Evolutionary conservation across 2,797 vertebrate genomes (phyloP).

Genomic region (Chaenodraco wilsoni): DNA sequence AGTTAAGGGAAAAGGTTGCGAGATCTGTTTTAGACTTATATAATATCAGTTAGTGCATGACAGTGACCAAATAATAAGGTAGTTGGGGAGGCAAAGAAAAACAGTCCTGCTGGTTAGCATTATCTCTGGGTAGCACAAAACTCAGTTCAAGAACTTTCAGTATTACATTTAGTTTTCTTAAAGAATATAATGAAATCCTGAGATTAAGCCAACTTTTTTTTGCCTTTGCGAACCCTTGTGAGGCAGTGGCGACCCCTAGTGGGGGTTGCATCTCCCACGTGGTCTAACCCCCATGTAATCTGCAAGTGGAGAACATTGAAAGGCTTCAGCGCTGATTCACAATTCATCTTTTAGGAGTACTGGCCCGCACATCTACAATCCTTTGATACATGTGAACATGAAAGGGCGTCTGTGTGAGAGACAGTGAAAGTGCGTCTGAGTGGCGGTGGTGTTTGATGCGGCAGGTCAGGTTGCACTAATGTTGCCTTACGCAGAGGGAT

Average conservation of each 20-base stretch:
- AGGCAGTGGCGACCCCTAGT: too few species aligned
- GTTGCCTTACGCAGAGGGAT: slow-evolving; percentile 36
- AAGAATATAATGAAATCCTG: background rate
- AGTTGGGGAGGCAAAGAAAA: too few species aligned
- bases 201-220: too few species aligned
- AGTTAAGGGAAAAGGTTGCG: too few species aligned
- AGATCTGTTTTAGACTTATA: too few species aligned
- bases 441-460: slow-evolving; percentile 28
- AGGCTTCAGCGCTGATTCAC: slow-evolving; percentile 4
- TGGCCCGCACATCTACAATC: background rate
- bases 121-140: too few species aligned
- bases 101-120: too few species aligned
- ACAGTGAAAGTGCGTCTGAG: slow-evolving; percentile 50
- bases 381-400: slow-evolving; percentile 37
- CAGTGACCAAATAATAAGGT: too few species aligned
- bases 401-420: slow-evolving; percentile 34
- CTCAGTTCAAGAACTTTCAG: too few species aligned
- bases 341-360: slow-evolving; percentile 14
- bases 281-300: background rate
- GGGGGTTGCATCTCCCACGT: too few species aligned
- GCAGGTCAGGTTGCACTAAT: slow-evolving; percentile 58
- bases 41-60: too few species aligned
- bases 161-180: background rate
- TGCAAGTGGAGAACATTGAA: background rate
- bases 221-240: too few species aligned